phyloP scores from a whole-genome alignment of 2,888 invertebrate genomes.

The Melitaea athalia region DNA sequence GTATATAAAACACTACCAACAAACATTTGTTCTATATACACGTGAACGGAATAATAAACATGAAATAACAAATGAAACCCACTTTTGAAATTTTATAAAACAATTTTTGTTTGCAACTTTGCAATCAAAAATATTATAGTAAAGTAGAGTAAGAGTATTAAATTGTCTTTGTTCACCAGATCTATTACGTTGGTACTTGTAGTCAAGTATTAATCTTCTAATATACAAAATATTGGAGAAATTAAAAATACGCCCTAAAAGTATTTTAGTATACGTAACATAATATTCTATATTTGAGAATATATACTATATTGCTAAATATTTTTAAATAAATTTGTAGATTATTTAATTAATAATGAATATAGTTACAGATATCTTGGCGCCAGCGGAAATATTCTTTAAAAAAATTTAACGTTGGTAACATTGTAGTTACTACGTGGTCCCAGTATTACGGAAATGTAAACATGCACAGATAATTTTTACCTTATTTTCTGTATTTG shows the following conservation, averaged over 20 bases:
- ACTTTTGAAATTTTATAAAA: no score
- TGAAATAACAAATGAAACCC: no score
- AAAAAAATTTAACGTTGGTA: constrained; percentile 59
- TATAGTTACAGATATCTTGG: constrained; percentile 39
- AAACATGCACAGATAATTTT: constrained; percentile 73
- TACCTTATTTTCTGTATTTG: constrained; percentile 50
- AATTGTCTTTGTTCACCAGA: no score
- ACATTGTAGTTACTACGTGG: constrained; percentile 76
- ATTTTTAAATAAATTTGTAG: background rate
- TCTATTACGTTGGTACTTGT: constrained; percentile 12
- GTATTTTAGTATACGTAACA: no score
- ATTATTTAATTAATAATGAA: constrained; percentile 22
- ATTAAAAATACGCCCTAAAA: background rate
- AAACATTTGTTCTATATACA: no score
- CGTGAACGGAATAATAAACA: no score
- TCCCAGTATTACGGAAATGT: constrained; percentile 76
- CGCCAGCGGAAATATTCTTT: constrained; percentile 69
- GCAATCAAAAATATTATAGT: no score
- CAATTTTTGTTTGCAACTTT: no score
- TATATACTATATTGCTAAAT: background rate
- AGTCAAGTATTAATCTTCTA: constrained; percentile 9
- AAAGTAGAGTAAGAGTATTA: no score
- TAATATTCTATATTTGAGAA: background rate
- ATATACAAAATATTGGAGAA: background rate
- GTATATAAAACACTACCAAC: no score